phyloP scores from a whole-genome alignment of 1,140 invertebrate species.

The Bathynomus jamesi region DNA sequence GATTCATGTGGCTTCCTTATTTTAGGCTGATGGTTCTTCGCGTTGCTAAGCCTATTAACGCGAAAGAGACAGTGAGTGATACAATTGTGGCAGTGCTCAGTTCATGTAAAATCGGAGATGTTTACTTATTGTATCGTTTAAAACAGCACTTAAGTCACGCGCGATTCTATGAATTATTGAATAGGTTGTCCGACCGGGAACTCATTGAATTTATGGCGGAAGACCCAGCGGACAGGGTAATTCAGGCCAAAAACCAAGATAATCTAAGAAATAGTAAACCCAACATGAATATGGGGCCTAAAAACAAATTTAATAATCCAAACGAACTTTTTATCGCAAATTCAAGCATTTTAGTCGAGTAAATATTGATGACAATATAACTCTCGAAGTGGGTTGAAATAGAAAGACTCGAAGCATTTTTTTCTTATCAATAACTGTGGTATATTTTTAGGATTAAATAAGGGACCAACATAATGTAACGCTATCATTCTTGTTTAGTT shows the following conservation, averaged over 20 bases:
- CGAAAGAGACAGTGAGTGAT: constrained; percentile 4
- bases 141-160: constrained; percentile 16
- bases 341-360: background rate
- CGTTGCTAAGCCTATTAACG: constrained; percentile 14
- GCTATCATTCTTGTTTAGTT: no score
- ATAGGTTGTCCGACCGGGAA: constrained; percentile 3
- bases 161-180: constrained; percentile 13
- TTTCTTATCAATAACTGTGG: no score
- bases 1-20: constrained; percentile 19
- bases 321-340: constrained; percentile 8
- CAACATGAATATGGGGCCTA: background rate
- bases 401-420: no score
- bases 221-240: constrained; percentile 13
- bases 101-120: constrained; percentile 14
- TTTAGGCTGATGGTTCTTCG: constrained; percentile 12
- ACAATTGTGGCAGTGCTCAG: constrained; percentile 15
- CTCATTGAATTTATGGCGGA: constrained; percentile 12
- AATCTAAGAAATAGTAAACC: constrained; percentile 7
- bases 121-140: constrained; percentile 12
- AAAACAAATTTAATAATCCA: constrained; percentile 8
- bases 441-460: no score
- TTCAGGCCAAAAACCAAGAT: constrained; percentile 13
- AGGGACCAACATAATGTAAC: no score
- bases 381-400: no score
- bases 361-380: no score